Conservation (phyloP, 2,888 invertebrate species). For the Tenthredo amoena region DNA sequence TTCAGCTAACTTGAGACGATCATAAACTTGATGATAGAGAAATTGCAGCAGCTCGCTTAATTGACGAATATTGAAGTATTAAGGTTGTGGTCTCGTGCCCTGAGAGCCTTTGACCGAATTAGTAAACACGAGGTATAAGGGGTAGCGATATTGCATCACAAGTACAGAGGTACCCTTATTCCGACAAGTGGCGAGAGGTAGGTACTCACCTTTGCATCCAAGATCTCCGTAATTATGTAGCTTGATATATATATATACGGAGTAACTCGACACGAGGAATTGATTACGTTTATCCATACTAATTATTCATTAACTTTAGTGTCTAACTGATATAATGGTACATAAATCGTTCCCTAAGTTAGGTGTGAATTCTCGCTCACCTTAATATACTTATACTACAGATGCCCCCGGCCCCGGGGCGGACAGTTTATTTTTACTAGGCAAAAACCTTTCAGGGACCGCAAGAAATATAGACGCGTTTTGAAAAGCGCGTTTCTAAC, state of each 20-base stretch:
- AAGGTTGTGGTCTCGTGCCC: background rate
- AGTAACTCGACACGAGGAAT: background rate
- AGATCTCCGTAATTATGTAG: background rate
- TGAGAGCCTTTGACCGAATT: slow-evolving; percentile 30
- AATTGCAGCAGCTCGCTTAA: slow-evolving; percentile 15
- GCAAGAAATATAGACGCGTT: slow-evolving; percentile 1
- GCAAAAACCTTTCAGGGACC: background rate
- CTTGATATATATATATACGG: background rate
- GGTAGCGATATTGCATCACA: background rate
- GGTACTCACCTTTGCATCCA: background rate
- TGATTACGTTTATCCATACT: background rate
- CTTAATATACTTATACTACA: background rate
- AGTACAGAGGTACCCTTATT: background rate
- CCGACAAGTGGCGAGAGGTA: background rate
- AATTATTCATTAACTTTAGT: slow-evolving; percentile 6
- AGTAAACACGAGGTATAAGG: background rate
- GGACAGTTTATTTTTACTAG: background rate
- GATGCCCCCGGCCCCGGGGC: background rate
- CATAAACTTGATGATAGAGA: slow-evolving; percentile 32
- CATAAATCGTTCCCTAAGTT: background rate
- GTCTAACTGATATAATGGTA: background rate
- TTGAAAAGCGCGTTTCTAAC: background rate
- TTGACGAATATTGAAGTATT: slow-evolving; percentile 41
- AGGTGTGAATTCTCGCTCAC: background rate
- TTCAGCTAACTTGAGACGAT: background rate